phyloP scores from a whole-genome alignment of 2,888 invertebrate genomes.

The Leptothorax acervorum region DNA sequence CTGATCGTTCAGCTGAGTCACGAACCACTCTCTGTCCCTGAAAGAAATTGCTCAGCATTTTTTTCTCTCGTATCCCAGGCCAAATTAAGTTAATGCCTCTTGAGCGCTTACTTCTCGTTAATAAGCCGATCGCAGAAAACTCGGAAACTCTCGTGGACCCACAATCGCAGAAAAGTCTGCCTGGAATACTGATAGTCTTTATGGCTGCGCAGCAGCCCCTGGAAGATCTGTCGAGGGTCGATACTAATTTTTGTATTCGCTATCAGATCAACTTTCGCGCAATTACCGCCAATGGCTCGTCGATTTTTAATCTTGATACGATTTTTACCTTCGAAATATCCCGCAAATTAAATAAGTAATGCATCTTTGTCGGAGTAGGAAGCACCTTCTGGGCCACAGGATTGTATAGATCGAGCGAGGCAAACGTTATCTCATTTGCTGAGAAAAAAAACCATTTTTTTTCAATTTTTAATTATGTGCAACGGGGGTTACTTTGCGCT shows the following conservation, averaged over 20 bases:
- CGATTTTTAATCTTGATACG: background rate
- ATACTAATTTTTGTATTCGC: conserved; percentile 34
- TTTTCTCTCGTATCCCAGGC: conserved; percentile 6
- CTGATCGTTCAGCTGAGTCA: conserved; percentile 90
- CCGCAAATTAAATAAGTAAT: conserved; percentile 95
- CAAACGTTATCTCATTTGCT: conserved; percentile 90
- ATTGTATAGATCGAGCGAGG: conserved; percentile 93
- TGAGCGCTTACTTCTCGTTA: conserved; percentile 87
- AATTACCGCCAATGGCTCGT: background rate
- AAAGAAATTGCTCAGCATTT: conserved; percentile 54
- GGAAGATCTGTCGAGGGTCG: conserved; percentile 86
- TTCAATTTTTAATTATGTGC: background rate
- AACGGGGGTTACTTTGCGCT: conserved; percentile 53
- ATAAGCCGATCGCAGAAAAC: conserved; percentile 94
- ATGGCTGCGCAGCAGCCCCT: conserved; percentile 92
- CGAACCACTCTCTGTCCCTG: conserved; percentile 93
- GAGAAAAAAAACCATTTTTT: conserved; percentile 56
- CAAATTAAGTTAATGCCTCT: conserved; percentile 50
- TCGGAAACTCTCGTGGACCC: conserved; percentile 94
- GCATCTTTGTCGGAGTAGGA: conserved; percentile 95
- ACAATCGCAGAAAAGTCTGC: conserved; percentile 90
- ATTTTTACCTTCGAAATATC: conserved; percentile 92
- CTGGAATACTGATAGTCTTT: conserved; percentile 92
- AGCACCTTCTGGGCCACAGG: conserved; percentile 91
- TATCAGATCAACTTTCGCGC: background rate